phyloP scores from a whole-genome alignment of 2,888 invertebrate genomes.

The Patella pellucida region DNA sequence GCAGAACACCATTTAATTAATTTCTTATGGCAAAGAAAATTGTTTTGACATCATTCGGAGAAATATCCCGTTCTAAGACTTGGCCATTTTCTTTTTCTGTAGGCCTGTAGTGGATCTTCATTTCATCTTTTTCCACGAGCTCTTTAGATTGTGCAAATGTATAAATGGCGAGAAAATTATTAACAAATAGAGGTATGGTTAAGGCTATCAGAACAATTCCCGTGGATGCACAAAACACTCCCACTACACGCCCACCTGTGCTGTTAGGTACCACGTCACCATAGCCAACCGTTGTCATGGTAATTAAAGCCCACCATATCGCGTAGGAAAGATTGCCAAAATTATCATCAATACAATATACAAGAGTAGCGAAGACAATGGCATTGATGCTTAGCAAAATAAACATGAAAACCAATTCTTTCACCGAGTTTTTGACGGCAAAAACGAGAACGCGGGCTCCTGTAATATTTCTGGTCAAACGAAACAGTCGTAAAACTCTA shows the following conservation, averaged over 20 bases:
- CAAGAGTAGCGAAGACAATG: conserved; percentile 16
- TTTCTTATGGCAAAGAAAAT: too few species aligned
- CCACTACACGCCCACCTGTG: conserved; percentile 20
- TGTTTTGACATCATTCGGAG: too few species aligned
- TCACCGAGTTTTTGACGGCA: conserved; percentile 10
- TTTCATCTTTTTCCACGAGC: too few species aligned
- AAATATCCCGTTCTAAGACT: too few species aligned
- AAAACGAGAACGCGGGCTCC: conserved; percentile 17
- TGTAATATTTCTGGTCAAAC: conserved; percentile 15
- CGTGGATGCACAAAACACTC: conserved; percentile 17
- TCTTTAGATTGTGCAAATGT: background rate
- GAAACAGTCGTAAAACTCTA: conserved; percentile 14
- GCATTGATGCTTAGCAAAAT: conserved; percentile 15
- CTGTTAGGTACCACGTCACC: conserved; percentile 28
- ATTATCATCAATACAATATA: conserved; percentile 10
- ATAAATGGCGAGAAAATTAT: conserved; percentile 28
- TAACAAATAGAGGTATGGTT: conserved; percentile 27
- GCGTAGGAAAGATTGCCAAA: conserved; percentile 22
- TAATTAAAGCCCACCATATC: conserved; percentile 28
- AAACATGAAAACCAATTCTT: conserved; percentile 20
- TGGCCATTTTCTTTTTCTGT: too few species aligned
- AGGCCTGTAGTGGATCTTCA: too few species aligned
- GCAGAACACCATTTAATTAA: too few species aligned
- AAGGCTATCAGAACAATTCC: conserved; percentile 25
- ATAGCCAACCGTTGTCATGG: conserved; percentile 32